Percentiles rank a stretch among this genome's conserved stretches.
Evolutionary conservation across 2,888 invertebrate species (phyloP).

Genomic region (Ernsta delagoae): DNA sequence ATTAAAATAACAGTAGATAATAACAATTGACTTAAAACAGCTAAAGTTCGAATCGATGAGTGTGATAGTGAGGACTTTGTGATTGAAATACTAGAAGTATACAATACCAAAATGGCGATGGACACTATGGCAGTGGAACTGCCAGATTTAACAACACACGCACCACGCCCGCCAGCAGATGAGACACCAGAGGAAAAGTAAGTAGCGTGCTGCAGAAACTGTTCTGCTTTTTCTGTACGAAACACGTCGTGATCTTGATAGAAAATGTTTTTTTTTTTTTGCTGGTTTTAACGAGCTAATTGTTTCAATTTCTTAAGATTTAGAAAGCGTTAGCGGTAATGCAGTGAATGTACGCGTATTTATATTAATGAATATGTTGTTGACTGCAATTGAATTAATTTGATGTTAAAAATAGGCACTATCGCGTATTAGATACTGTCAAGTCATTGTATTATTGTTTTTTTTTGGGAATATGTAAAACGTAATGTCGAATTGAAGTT

Average conservation of each 20-base stretch:
- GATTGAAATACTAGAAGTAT: constrained; percentile 39
- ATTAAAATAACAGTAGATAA: neutral
- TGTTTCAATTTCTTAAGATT: neutral
- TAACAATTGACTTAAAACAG: constrained; percentile 9
- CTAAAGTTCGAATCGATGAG: constrained; percentile 45
- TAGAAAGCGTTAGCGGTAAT: neutral
- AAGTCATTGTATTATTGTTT: too few species aligned
- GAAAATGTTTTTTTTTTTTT: neutral
- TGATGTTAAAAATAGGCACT: neutral
- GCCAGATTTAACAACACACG: constrained; percentile 72
- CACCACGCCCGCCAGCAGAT: constrained; percentile 65
- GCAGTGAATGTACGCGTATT: neutral
- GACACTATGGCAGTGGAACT: constrained; percentile 82
- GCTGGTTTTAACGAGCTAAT: neutral
- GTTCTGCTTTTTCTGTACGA: neutral
- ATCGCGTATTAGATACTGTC: neutral
- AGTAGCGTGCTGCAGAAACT: constrained; percentile 49
- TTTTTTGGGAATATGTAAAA: neutral
- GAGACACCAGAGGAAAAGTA: constrained; percentile 81
- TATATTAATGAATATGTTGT: neutral
- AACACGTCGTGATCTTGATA: neutral
- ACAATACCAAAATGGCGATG: constrained; percentile 71
- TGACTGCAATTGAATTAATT: constrained; percentile 3
- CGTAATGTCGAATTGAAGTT: neutral
- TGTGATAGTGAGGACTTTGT: constrained; percentile 51